Evolutionary conservation across 2,797 vertebrate species (phyloP).

Genomic region (Rhyacichthys aspro): DNA sequence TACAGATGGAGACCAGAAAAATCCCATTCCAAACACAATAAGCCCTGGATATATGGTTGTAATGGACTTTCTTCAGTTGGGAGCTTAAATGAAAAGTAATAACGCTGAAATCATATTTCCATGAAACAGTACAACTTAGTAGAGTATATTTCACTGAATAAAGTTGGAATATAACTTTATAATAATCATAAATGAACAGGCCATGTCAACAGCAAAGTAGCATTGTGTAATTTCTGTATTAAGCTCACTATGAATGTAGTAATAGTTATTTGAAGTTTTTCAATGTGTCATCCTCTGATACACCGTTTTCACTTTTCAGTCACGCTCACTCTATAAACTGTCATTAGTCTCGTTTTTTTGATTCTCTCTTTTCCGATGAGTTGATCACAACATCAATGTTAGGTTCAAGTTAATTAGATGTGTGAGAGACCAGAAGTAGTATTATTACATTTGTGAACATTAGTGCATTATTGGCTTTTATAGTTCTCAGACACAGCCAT

Average conservation of each 20-base stretch:
- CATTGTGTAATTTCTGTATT: slow-evolving; percentile 10
- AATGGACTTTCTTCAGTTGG: too few species aligned
- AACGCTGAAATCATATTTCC: too few species aligned
- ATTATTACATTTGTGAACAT: background rate
- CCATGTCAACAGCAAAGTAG: background rate
- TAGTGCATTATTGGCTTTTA: background rate
- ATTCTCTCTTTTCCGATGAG: slow-evolving; percentile 40
- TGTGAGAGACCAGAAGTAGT: slow-evolving; percentile 3
- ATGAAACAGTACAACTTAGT: too few species aligned
- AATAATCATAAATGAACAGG: background rate
- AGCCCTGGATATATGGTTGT: too few species aligned
- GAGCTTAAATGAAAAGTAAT: too few species aligned
- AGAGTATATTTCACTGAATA: background rate
- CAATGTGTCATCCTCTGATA: slow-evolving; percentile 6
- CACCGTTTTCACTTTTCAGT: slow-evolving; percentile 10
- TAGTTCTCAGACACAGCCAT: too few species aligned
- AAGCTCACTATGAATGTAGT: slow-evolving; percentile 7
- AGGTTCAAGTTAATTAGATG: slow-evolving; percentile 63
- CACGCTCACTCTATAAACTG: slow-evolving; percentile 20
- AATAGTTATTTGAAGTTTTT: slow-evolving; percentile 1
- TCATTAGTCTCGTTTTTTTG: slow-evolving; percentile 22
- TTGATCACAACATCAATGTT: slow-evolving; percentile 58
- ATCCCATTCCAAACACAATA: too few species aligned
- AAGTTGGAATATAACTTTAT: background rate
- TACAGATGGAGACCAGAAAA: too few species aligned